Conservation (phyloP, 2,797 vertebrate species). For the Amphiprion clarkii region DNA sequence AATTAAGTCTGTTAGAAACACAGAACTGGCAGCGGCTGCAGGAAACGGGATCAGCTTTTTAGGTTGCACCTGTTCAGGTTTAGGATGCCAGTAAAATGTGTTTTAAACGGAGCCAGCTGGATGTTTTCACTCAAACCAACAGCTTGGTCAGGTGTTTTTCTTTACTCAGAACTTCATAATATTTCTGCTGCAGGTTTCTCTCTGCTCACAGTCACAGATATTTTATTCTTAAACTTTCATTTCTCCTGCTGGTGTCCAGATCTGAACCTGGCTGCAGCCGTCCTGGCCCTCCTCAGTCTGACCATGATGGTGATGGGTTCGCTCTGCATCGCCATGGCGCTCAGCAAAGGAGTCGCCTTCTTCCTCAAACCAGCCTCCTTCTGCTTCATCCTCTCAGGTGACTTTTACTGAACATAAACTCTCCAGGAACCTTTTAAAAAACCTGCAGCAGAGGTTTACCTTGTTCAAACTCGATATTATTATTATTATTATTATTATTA, state of each 20-base stretch:
- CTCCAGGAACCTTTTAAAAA: too few species aligned
- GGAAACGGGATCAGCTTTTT: conserved; percentile 9
- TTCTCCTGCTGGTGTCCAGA: conserved; percentile 70
- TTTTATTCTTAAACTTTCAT: too few species aligned
- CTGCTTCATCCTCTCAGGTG: conserved; percentile 92
- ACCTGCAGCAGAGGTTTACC: too few species aligned
- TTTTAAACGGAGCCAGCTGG: conserved; percentile 44
- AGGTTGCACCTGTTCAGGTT: conserved; percentile 45
- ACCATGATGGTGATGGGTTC: conserved; percentile 90
- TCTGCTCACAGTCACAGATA: not conserved
- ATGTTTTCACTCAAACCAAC: conserved; percentile 9
- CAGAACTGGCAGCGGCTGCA: conserved; percentile 15
- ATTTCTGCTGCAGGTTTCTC: conserved; percentile 1
- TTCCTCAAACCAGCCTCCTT: conserved; percentile 91
- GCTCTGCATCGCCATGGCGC: conserved; percentile 90
- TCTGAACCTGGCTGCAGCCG: conserved; percentile 87
- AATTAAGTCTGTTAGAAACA: conserved; percentile 27
- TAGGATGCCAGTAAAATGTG: conserved; percentile 37
- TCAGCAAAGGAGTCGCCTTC: conserved; percentile 91
- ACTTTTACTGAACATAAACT: too few species aligned
- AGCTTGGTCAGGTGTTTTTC: not conserved
- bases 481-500: too few species aligned
- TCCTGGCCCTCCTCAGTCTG: conserved; percentile 89
- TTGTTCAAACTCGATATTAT: too few species aligned
- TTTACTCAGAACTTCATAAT: not conserved